Conservation (phyloP, 2,888 invertebrate species). For the Sarcophaga caerulescens region DNA sequence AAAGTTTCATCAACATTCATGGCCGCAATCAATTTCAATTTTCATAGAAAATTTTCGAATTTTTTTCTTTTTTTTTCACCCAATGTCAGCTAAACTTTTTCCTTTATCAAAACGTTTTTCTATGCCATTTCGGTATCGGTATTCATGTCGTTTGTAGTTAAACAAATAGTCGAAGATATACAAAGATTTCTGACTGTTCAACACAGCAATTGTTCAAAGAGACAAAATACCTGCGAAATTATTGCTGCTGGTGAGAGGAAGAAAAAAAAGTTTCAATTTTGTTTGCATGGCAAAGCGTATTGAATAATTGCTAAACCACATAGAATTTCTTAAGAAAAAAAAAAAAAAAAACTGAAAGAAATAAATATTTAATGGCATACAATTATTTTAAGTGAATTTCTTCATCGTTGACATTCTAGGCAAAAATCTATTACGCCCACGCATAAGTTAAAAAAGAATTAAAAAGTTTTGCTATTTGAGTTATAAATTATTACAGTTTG, state of each 20-base stretch:
- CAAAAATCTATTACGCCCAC: no score
- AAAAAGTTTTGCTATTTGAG: background rate
- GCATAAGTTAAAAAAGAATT: no score
- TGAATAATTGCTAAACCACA: slow-evolving; percentile 45
- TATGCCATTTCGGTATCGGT: no score
- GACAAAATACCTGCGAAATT: background rate
- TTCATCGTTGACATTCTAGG: background rate
- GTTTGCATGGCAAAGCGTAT: slow-evolving; percentile 10
- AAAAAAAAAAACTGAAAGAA: slow-evolving; percentile 24
- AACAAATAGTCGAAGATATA: slow-evolving; percentile 19
- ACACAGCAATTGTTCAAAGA: no score
- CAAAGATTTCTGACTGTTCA: background rate
- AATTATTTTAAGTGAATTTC: slow-evolving; percentile 42
- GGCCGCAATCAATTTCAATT: slow-evolving; percentile 71
- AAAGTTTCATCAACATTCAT: slow-evolving; percentile 71
- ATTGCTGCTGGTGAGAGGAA: background rate
- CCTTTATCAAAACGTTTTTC: background rate
- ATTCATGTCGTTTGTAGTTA: no score
- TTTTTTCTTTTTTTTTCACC: background rate
- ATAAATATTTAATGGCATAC: background rate
- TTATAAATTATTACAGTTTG: no score
- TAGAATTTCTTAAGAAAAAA: background rate
- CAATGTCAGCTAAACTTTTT: slow-evolving; percentile 53
- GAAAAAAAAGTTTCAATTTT: slow-evolving; percentile 32
- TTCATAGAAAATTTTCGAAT: slow-evolving; percentile 50